phyloP scores from a whole-genome alignment of 2,888 invertebrate species.

The Julus scandinavius region DNA sequence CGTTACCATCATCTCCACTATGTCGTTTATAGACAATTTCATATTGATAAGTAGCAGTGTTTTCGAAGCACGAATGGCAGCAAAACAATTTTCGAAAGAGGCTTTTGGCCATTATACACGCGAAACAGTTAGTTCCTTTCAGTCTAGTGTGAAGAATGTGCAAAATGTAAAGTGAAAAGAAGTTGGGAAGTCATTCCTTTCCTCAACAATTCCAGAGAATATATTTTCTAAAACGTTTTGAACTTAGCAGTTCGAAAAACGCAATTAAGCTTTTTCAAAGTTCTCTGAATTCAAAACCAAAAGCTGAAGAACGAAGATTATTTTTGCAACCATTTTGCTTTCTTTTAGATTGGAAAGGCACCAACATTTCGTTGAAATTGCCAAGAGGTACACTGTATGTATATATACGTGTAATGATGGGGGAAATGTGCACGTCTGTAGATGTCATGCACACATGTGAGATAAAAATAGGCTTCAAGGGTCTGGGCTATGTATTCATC shows the following conservation, averaged over 20 bases:
- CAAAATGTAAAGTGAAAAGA: not conserved
- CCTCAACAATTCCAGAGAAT: not conserved
- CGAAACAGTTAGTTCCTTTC: not conserved
- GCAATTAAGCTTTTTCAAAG: not conserved
- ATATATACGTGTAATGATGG: slow-evolving; percentile 24
- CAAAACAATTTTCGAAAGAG: slow-evolving; percentile 36
- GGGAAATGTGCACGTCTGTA: not conserved
- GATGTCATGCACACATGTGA: slow-evolving; percentile 24
- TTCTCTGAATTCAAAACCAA: not conserved
- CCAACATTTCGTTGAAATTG: slow-evolving; percentile 16
- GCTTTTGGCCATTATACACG: not conserved
- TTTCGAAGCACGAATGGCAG: slow-evolving; percentile 46
- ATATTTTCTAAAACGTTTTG: not conserved
- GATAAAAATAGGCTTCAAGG: slow-evolving; percentile 31
- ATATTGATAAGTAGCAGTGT: slow-evolving; percentile 37
- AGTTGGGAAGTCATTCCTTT: not conserved
- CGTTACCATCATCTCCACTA: not conserved
- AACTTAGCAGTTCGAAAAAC: not conserved
- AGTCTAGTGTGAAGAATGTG: not conserved
- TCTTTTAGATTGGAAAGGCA: slow-evolving; percentile 31
- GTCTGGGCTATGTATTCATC: slow-evolving; percentile 39
- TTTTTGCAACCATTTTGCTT: slow-evolving; percentile 32
- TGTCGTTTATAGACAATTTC: slow-evolving; percentile 50
- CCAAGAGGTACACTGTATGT: too few species aligned
- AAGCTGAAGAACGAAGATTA: not conserved